Conservation (phyloP, 2,113 vertebrate genomes). For the Machaerirhynchus nigripectus region DNA sequence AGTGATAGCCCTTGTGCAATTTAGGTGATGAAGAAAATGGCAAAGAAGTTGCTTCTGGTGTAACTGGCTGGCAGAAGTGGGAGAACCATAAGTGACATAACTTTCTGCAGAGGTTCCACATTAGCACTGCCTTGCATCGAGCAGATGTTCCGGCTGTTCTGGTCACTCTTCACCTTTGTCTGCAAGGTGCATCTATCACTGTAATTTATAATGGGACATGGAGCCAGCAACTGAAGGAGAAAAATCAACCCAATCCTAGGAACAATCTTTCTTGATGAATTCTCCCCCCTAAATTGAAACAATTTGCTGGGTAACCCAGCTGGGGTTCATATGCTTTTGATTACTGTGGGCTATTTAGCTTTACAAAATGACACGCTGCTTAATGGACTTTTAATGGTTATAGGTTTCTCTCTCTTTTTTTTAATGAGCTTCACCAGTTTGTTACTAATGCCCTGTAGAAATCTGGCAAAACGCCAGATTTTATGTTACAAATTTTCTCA, state of each 20-base stretch:
- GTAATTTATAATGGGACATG: slow-evolving; percentile 81
- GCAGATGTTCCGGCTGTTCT: slow-evolving; percentile 75
- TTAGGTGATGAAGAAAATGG: background rate
- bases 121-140: slow-evolving; percentile 57
- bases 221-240: slow-evolving; percentile 81
- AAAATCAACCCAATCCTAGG: slow-evolving; percentile 89
- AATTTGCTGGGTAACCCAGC: slow-evolving; percentile 97
- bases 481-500: slow-evolving; percentile 85
- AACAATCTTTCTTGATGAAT: slow-evolving; percentile 96
- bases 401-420: slow-evolving; percentile 89
- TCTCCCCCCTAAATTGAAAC: slow-evolving; percentile 92
- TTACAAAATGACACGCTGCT: slow-evolving; percentile 99
- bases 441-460: slow-evolving; percentile 97
- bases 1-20: background rate
- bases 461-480: slow-evolving; percentile 89
- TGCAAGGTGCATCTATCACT: slow-evolving; percentile 81
- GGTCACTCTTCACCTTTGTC: slow-evolving; percentile 82
- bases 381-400: slow-evolving; percentile 99
- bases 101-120: slow-evolving; percentile 50
- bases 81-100: slow-evolving; percentile 18
- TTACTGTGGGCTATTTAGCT: slow-evolving; percentile 99
- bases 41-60: background rate
- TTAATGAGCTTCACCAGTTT: slow-evolving; percentile 99
- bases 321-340: slow-evolving; percentile 99
- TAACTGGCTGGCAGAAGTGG: slow-evolving; percentile 20